phyloP scores from a whole-genome alignment of 2,797 vertebrate genomes.

The Rhabdomys pumilio region DNA sequence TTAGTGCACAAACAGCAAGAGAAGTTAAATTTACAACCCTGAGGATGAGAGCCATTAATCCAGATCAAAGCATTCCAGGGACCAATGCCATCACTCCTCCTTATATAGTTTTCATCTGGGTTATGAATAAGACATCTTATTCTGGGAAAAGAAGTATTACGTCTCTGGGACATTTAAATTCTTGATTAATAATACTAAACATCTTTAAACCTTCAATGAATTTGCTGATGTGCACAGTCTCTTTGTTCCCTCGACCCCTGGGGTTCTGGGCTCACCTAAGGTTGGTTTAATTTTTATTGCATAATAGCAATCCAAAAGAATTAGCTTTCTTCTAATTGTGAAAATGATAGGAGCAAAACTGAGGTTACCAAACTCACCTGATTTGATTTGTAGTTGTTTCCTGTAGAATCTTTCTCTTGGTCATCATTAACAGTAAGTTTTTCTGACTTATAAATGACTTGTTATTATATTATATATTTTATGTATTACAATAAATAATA shows the following conservation, averaged over 20 bases:
- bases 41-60: constrained; percentile 45
- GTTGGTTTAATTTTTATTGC: constrained; percentile 67
- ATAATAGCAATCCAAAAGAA: constrained; percentile 41
- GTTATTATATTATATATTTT: not conserved
- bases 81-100: not conserved
- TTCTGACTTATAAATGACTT: constrained; percentile 47
- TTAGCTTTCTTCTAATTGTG: constrained; percentile 50
- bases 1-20: constrained; percentile 71
- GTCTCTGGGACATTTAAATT: constrained; percentile 67
- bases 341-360: constrained; percentile 11
- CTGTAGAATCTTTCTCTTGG: not conserved
- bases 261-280: constrained; percentile 33
- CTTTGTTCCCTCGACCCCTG: not conserved
- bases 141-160: constrained; percentile 63
- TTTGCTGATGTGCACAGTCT: constrained; percentile 51
- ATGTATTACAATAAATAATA: not conserved
- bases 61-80: constrained; percentile 56
- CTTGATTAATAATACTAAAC: constrained; percentile 67
- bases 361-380: constrained; percentile 37
- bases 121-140: constrained; percentile 70
- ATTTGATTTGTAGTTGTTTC: constrained; percentile 62
- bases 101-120: constrained; percentile 71
- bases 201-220: constrained; percentile 50
- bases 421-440: constrained; percentile 29
- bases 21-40: constrained; percentile 73